Base-by-base conservation (phyloP, 2,113 vertebrate genomes). In the Trogon melanurus region DNA sequence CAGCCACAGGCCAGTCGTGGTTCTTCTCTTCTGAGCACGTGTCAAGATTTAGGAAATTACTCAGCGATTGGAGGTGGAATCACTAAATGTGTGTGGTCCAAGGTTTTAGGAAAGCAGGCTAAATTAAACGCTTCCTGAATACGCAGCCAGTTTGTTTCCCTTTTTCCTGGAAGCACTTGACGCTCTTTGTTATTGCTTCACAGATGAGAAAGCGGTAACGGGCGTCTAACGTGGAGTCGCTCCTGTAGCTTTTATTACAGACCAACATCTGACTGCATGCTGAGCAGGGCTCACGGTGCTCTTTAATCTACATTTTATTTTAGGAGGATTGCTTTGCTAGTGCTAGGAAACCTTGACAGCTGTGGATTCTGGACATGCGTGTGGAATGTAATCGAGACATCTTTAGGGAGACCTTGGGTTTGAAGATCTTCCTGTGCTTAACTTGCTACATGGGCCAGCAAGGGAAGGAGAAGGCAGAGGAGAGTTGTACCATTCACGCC, bases 171-270 rank as follows among this genome's bases (percentile, higher is more conserved):
- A 25, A 83, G 47, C 38, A 20, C 6, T 69, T 65, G 32, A 14
- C 48, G 36, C 23, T 16, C 1, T 1, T 66, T 71, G 38, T 27
- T n/a, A 7, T 6, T 5, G 8, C 61, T 75, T 25, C 89, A 36
- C 34, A 20, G 53, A 41, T 2, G 4, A 84, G 29, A 32, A 82
- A n/a, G n/a, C 8, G 17, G 6, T 6, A 17, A 15, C 27, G 47
- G 32, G 58, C 3, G 9, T 48, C 22, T n/a, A 18, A 23, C 1
- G 6, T 1, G 16, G 18, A 19, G 20, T 18, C 5, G 1, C 34
- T 48, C 58, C 71, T 66, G 26, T 66, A 69, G 53, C 29, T 45
- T 12, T 32, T 74, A 41, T 22, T 53, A 17, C 62, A 50, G 15
- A 32, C 69, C 51, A 21, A 56, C 5, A 1, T 36, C 85, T 62